Base-by-base conservation (phyloP, 2,888 invertebrate genomes). In the Pseudococcus jackbeardsleyi region DNA sequence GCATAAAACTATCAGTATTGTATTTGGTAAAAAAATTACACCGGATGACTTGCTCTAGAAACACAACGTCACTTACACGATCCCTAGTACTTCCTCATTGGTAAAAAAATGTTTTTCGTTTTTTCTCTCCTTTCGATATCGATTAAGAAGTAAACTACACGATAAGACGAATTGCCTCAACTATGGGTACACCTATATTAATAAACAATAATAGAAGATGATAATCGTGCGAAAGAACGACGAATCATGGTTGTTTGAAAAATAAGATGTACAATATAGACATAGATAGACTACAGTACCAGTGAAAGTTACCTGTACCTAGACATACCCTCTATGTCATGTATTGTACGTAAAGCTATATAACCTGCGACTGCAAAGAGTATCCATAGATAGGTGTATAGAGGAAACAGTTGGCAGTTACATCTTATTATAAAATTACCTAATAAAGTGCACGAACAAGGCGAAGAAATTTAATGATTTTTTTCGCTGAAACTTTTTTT, bases 381-480 rank as follows among this genome's bases (percentile, higher is more conserved):
- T 54, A 84, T 22, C 17, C 22, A 26, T 48, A 33, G 26, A 26
- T n/a, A 64, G 54, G 85, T 85, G 9, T 11, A 50, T 11, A 26
- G 7, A 85, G 59, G 59, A 59, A 59, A 54, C 54, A 39, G 64
- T 59, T 33, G 54, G 59, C 54, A 85, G 33, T 59, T 39, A 85
- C 54, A 85, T 59, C 59, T 39, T 50, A 84, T 84, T 33, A 33
- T 84, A 85, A 85, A 85, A 85, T 85, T 85, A 85, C 59, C 85
- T 59, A 85, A 85, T 59, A 59, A 39, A 85, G 54, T n/a, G 54
- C 85, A 85, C 85, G 85, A 85, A 85, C n/a, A 22, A 85, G 85
- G 59, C 33, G 85, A 85, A 59, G 64, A 85, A 85, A 85, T 85
- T 85, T 85, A 54, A 59, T 54, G 85, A 59, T 85, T 85, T 85